phyloP scores from a whole-genome alignment of 2,113 vertebrate species.

The Erythrolamprus reginae region DNA sequence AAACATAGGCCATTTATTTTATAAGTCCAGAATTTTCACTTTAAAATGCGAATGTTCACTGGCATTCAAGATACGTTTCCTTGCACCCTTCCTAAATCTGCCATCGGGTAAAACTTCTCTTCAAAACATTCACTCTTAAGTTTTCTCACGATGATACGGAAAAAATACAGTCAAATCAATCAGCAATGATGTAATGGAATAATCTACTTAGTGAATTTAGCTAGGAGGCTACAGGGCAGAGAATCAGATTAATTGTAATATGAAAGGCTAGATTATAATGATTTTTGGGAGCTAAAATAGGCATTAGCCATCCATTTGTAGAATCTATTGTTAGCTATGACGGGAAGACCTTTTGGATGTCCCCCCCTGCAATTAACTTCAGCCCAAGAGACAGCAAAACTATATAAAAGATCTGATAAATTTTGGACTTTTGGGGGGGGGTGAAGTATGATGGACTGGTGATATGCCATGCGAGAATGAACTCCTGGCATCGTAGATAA shows the following conservation, averaged over 20 bases:
- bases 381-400: background rate
- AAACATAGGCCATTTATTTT: background rate
- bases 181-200: constrained; percentile 30
- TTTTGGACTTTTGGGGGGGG: background rate
- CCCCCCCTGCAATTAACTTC: background rate
- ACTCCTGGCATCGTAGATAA: no score
- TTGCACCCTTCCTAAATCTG: constrained; percentile 43
- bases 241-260: constrained; percentile 43
- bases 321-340: constrained; percentile 40
- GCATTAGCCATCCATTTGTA: constrained; percentile 38
- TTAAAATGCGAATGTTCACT: constrained; percentile 51
- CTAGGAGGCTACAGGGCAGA: constrained; percentile 43
- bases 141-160: constrained; percentile 51
- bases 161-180: constrained; percentile 56
- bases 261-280: constrained; percentile 46
- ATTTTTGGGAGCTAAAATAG: constrained; percentile 48
- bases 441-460: background rate
- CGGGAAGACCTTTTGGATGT: constrained; percentile 35
- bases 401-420: background rate
- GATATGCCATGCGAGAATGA: background rate
- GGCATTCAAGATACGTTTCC: constrained; percentile 51
- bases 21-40: constrained; percentile 34
- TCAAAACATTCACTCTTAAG: constrained; percentile 54
- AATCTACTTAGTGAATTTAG: constrained; percentile 55
- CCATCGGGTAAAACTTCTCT: constrained; percentile 50